Evolutionary conservation across 1,140 invertebrate species (phyloP).

Genomic region (Centruroides sculpturatus): DNA sequence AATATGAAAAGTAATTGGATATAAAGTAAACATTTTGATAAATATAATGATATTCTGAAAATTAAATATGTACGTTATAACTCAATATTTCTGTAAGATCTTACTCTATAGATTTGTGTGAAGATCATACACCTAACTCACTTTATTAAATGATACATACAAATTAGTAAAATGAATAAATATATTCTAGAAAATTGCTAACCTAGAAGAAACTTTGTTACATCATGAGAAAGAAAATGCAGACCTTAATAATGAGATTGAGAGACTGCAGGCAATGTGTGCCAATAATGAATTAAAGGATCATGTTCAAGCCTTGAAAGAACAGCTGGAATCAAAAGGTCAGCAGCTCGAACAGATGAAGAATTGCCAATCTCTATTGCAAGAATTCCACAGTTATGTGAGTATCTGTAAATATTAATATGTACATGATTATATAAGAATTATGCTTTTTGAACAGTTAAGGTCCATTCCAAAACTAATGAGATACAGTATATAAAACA

Average conservation of each 20-base stretch:
- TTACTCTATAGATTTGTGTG: too few relatives aligned
- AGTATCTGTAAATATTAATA: not conserved
- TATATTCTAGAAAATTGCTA: constrained; percentile 3
- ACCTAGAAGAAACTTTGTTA: constrained; percentile 1
- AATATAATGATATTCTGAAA: too few relatives aligned
- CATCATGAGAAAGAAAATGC: constrained; percentile 2
- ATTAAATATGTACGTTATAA: too few relatives aligned
- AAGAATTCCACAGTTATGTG: constrained; percentile 1
- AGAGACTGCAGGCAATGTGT: not conserved
- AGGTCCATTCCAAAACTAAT: too few relatives aligned
- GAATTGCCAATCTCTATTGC: constrained; percentile 9
- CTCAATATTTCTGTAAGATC: not conserved
- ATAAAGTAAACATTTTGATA: too few relatives aligned
- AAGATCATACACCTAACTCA: too few relatives aligned
- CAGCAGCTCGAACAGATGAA: constrained; percentile 11
- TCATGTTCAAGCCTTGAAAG: constrained; percentile 6
- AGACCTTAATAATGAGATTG: not conserved
- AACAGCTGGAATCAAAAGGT: constrained; percentile 7
- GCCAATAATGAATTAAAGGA: constrained; percentile 3
- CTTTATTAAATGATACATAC: too few relatives aligned
- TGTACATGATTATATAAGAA: too few relatives aligned
- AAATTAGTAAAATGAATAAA: too few relatives aligned
- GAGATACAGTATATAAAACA: too few relatives aligned
- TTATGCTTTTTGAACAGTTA: not conserved
- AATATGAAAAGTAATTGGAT: too few relatives aligned